Percentiles rank a stretch among this genome's conserved stretches.
Evolutionary conservation across 2,113 vertebrate genomes (phyloP).

Genomic region (Natator depressus): DNA sequence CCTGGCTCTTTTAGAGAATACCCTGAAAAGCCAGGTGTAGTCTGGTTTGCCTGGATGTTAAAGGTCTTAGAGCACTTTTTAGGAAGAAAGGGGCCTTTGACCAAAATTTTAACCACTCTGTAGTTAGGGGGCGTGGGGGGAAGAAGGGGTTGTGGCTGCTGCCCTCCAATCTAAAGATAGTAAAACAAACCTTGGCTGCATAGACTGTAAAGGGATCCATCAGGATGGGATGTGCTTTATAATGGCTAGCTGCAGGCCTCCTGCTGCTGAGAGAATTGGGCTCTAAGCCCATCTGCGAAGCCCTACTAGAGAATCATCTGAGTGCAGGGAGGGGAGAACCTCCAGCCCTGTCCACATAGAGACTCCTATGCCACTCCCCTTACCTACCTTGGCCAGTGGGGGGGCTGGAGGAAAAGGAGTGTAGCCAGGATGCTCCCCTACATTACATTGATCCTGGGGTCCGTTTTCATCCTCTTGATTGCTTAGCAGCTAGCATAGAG

Average conservation of each 20-base stretch:
- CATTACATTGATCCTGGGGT: background rate
- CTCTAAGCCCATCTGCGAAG: background rate
- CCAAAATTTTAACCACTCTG: background rate
- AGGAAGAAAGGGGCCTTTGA: background rate
- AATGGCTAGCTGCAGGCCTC: background rate
- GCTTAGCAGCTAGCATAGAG: background rate
- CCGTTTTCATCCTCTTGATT: background rate
- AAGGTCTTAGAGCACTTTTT: background rate
- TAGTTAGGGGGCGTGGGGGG: background rate
- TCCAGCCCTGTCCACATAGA: background rate
- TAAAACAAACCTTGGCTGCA: background rate
- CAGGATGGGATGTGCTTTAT: background rate
- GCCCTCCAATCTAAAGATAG: background rate
- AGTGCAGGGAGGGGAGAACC: background rate
- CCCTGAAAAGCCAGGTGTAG: background rate
- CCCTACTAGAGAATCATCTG: background rate
- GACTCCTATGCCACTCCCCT: background rate
- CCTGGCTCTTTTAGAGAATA: background rate
- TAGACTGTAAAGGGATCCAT: background rate
- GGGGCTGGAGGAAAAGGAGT: background rate
- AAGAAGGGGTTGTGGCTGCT: background rate
- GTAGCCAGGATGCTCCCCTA: background rate
- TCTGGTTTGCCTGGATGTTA: background rate
- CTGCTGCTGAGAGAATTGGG: background rate
- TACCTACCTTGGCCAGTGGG: background rate